Percentiles rank a stretch among this genome's conserved stretches.
These are phyloP conservation scores for Galerucella calmariensis DNA, from an alignment of 2,888 invertebrate species.

Conservation along the genomic window DNA sequence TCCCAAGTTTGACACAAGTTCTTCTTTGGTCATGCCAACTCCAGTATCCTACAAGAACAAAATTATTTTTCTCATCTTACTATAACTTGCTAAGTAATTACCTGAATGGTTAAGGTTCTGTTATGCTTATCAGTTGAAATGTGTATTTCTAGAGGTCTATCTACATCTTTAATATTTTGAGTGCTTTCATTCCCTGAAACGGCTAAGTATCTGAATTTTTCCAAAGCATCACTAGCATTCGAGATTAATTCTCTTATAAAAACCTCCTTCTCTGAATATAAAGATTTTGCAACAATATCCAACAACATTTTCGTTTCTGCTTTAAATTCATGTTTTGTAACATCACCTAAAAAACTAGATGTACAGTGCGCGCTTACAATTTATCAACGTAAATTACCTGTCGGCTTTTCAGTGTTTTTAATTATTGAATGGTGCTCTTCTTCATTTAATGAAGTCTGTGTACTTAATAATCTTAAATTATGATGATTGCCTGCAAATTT, in stretches of 20 bases:
- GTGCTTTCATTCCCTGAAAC: conserved; percentile 67
- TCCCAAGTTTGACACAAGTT: conserved; percentile 90
- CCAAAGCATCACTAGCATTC: conserved; percentile 96
- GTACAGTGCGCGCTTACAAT: neutral
- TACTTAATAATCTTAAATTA: conserved; percentile 44
- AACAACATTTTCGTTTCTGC: conserved; percentile 96
- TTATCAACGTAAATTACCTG: conserved; percentile 62
- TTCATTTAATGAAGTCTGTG: conserved; percentile 60
- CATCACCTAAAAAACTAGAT: conserved; percentile 65
- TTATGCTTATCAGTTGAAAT: conserved; percentile 88
- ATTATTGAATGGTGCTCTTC: conserved; percentile 71
- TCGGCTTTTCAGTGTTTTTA: conserved; percentile 71
- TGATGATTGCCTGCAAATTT: conserved; percentile 31
- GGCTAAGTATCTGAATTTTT: conserved; percentile 88
- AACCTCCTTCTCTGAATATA: conserved; percentile 98
- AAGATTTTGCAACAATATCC: conserved; percentile 95
- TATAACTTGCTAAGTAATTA: conserved; percentile 57
- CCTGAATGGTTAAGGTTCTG: conserved; percentile 87
- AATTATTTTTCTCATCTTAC: conserved; percentile 10
- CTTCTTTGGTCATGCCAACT: conserved; percentile 94
- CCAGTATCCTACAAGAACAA: conserved; percentile 80
- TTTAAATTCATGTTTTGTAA: conserved; percentile 87
- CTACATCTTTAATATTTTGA: conserved; percentile 68
- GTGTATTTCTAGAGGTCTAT: conserved; percentile 85
- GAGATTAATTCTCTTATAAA: conserved; percentile 96